Evolutionary conservation across 1,140 invertebrate genomes (phyloP), one percentile per base, ranked within the genome.

Genomic region (Ruditapes philippinarum): DNA sequence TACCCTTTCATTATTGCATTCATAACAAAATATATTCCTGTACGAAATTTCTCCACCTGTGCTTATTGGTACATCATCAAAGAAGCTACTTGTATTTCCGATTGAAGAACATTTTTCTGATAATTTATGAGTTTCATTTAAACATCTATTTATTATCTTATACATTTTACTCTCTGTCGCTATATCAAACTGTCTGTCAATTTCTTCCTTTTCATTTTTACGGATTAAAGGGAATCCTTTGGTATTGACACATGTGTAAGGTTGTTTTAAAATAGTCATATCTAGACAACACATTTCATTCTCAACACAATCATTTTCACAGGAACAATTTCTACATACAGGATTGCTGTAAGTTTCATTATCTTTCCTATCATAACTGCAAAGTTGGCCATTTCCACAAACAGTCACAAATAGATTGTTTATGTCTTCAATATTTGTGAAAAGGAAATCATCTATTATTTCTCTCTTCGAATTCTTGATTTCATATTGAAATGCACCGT

Each of bases 1-100:
- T 1, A 17, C 11, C 0, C 36, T 40, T 17, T 62, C 25, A n/a
- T 81, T 42, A 33, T 81, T 65, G 33, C 79, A 81, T n/a, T 14
- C 1, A 25, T 57, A 54, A 42, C 79, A 81, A 40, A 65, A 81
- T 25, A 81, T 81, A 25, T 81, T 81, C n/a, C 60, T 81, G 36
- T 81, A 81, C 7, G n/a, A 33, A 14, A 60, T 28, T 19, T 19
- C 1, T 9, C 17, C 36, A 19, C 17, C 33, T 11, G 25, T 33
- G 3, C 33, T 65, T 2, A 81, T 19, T 3, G 79, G 79, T 12
- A 81, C 65, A 42, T 25, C 12, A 1, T 25, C n/a, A 31, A 81
- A 19, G n/a, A 28, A 62, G 25, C 65, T 57, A 25, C 5, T 2
- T 28, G 25, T n/a, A 42, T 40, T 36, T 31, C 19, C 36, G 12